Conservation (phyloP, 1,140 invertebrate genomes). For the Bicyclus anynana region DNA sequence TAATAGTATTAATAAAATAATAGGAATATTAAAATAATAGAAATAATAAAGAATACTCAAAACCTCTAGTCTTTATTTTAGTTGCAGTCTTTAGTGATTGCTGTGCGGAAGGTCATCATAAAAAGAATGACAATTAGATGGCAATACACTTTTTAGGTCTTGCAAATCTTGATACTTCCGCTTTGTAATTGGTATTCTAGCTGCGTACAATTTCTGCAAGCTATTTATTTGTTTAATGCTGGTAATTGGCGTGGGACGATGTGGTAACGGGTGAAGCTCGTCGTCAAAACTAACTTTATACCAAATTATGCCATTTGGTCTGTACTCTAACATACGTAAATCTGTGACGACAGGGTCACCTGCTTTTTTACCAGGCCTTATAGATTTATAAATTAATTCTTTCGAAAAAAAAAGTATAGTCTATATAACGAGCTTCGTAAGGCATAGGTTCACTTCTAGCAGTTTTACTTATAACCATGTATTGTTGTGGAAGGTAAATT, state of each 20-base stretch:
- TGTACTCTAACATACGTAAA: conserved; percentile 31
- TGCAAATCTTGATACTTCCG: conserved; percentile 4
- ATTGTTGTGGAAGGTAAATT: conserved; percentile 30
- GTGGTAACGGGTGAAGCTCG: conserved; percentile 21
- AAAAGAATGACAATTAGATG: conserved; percentile 1
- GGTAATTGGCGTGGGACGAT: conserved; percentile 5
- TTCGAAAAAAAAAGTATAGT: neutral
- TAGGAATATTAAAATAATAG: no score
- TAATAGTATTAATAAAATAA: no score
- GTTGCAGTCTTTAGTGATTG: neutral
- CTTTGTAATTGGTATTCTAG: conserved; percentile 5
- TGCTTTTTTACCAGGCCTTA: conserved; percentile 36
- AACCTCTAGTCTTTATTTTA: neutral
- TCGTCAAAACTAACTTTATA: conserved; percentile 35
- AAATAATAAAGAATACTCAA: no score
- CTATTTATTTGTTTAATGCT: conserved; percentile 6
- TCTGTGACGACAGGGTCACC: conserved; percentile 41
- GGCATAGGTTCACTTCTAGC: neutral
- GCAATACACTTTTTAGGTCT: neutral
- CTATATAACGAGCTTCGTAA: neutral
- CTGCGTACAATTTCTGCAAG: conserved; percentile 3
- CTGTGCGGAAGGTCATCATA: conserved; percentile 5
- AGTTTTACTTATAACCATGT: conserved; percentile 1
- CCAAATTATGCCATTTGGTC: conserved; percentile 37
- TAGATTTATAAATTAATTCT: conserved; percentile 27